Base-by-base conservation (phyloP, 2,888 invertebrate species). In the Alsophila aescularia region DNA sequence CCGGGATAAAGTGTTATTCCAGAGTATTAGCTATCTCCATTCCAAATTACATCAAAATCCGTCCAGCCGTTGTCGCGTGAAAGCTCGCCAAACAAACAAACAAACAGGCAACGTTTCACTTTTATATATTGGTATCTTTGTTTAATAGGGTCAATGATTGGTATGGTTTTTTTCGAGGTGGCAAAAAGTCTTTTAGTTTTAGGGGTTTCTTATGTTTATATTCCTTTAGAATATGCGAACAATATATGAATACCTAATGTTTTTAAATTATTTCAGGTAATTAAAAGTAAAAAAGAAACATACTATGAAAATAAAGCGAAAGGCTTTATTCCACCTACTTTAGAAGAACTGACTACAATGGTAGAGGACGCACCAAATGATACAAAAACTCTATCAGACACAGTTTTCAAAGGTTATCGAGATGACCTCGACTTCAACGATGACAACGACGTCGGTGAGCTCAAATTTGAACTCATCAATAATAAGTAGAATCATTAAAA, bases 341-440 rank as follows among this genome's bases (percentile, higher is more conserved):
- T 89, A 31, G 84, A 85, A 32, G 87, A 91, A 66, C 74, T 89
- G 10, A 85, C 81, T 60, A 72, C 79, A 56, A 77, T 84, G 41
- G 70, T 77, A 6, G 76, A 83, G 47, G 86, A 89, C 1, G 84
- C 85, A 3, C 81, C 73, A 2, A 84, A 79, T 66, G 64, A 69
- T 71, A 64, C 59, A 2, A 79, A 81, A 58, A 83, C 88, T 10
- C 69, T 85, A n/a, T 79, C 90, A n/a, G 93, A 93, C 42, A 92
- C 92, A 5, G 93, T 94, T 0, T 90, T 91, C 41, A 94, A 94
- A 72, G 95, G 95, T 18, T 90, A 95, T 21, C 94, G 95, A 59
- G 96, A 96, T 73, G 96, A 96, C 84, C 89, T 96, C 62, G 96
- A 96, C 73, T 95, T 94, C 49, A 95, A 95, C 58, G 96, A 96